A percentile compares a stretch with the other conserved stretches of the same genome.
These are phyloP conservation scores for Oreochromis spilurus DNA, from an alignment of 2,113 vertebrate species.

Conservation along the genomic window DNA sequence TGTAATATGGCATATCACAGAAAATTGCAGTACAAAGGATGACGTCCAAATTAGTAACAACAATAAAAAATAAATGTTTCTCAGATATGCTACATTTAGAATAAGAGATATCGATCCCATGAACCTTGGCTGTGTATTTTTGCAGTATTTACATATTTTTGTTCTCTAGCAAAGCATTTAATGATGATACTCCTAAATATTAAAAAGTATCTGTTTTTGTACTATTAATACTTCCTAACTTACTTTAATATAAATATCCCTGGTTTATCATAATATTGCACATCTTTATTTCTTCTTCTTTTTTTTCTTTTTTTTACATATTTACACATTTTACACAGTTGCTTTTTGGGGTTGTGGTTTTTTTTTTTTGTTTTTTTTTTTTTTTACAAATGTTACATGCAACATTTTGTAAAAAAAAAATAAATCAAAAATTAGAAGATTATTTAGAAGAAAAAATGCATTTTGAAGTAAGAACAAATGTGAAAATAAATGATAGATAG, in stretches of 20 bases:
- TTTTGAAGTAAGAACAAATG: not conserved
- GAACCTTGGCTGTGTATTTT: not conserved
- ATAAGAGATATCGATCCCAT: not conserved
- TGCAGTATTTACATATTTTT: not conserved
- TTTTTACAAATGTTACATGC: not conserved
- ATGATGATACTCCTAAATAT: not conserved
- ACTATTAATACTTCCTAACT: not conserved
- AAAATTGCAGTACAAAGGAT: not conserved
- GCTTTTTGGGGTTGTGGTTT: not conserved
- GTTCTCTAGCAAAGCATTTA: not conserved
- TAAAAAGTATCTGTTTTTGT: not conserved
- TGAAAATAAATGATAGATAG: not conserved
- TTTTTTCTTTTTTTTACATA: not conserved
- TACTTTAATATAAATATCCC: not conserved
- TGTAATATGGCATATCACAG: not conserved
- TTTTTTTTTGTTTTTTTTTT: rapidly evolving
- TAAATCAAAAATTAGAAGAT: not conserved
- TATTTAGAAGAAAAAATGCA: not conserved
- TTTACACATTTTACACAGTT: not conserved
- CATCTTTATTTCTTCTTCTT: not conserved
- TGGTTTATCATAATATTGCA: not conserved
- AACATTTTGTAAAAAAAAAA: not conserved
- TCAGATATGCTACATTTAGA: not conserved
- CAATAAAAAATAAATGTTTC: not conserved
- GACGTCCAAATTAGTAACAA: not conserved